Evolutionary conservation across 2,888 invertebrate species (phyloP), one percentile per base, ranked within the genome.

Genomic region (Diplazon laetatorius): DNA sequence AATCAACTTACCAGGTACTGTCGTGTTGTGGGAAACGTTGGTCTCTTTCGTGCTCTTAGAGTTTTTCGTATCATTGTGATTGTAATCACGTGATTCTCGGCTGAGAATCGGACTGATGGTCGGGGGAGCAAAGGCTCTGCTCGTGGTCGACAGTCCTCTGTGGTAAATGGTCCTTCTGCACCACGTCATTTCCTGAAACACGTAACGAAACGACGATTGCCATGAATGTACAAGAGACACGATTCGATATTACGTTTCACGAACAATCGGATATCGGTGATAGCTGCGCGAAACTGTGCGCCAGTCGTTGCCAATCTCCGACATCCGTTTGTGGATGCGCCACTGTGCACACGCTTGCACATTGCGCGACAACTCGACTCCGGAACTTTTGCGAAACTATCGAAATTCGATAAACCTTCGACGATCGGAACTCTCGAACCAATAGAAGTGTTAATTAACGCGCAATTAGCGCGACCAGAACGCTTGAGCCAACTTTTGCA

Each of bases 151-250:
- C 4, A 90, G 60, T 70, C 87, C 85, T 73, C 88, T 86, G 68
- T 87, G 89, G 6, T 88, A 89, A 76, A 89, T 89, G 74, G 93
- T 93, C 84, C 93, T 92, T 81, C 93, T 92, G 90, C 94, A 93
- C 94, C 94, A 94, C 77, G 94, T 78, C n/a, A 71, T 93, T 91
- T 94, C 94, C 94, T 94, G 89, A 37, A 90, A 91, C 39, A 50
- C 10, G 44, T 8, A 35, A 52, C 14, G 14, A 65, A 76, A 73
- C 35, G 44, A 50, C 9, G 39, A 39, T 59, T 39, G 10, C 14
- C 14, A 55, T 30, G 0, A 35, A 55, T 14, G 55, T 12, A 6
- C 2, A 42, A 22, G 25, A 52, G 52, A 16, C n/a, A n/a, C n/a
- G n/a, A 12, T 9, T 16, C n/a, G 46, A 63, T 16, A 30, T 63